Evolutionary conservation across 2,797 vertebrate genomes (phyloP).

Genomic region (Eulemur albifrons): DNA sequence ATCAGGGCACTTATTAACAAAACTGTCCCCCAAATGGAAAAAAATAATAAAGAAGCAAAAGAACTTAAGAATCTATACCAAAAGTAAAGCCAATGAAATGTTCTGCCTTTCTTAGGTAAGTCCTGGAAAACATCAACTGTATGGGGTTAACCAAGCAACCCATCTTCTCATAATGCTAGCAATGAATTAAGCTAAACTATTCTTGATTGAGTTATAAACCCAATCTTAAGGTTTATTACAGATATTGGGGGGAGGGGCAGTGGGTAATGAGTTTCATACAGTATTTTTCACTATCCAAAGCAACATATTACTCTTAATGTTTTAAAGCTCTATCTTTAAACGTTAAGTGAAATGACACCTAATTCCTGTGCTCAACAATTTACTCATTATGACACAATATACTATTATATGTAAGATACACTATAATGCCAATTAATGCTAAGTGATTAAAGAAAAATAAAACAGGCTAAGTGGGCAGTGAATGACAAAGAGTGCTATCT

Average conservation of each 20-base stretch:
- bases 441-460: not conserved
- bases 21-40: not conserved
- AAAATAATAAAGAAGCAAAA: not conserved
- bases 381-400: not conserved
- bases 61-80: not conserved
- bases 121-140: not conserved
- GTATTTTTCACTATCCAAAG: not conserved
- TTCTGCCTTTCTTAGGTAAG: not conserved
- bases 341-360: not conserved
- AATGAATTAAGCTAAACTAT: not conserved
- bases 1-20: not conserved
- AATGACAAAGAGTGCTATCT: not conserved
- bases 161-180: not conserved
- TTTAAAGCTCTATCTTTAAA: not conserved
- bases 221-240: not conserved
- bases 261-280: not conserved
- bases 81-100: not conserved
- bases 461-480: not conserved
- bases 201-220: not conserved
- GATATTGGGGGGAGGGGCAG: not conserved
- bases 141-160: not conserved
- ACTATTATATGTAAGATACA: not conserved
- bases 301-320: not conserved
- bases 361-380: not conserved
- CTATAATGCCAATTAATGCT: not conserved